Evolutionary conservation across 2,797 vertebrate species (phyloP).

Genomic region (Erpetoichthys calabaricus): DNA sequence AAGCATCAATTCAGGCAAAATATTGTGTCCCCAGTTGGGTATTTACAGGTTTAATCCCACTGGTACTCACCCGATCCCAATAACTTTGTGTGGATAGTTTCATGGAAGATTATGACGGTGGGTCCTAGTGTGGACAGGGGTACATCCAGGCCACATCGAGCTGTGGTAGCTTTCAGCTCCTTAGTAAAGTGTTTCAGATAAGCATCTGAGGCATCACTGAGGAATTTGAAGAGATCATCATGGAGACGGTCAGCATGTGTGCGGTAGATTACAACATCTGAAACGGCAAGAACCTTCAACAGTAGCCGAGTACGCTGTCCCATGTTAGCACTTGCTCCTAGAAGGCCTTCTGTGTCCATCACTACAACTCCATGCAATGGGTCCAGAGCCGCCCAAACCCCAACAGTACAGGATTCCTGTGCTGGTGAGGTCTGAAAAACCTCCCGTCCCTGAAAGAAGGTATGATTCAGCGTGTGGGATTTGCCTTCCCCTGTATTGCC

Average conservation of each 20-base stretch:
- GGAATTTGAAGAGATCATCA: conserved; percentile 96
- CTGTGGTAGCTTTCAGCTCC: conserved; percentile 91
- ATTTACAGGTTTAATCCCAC: too few relatives aligned
- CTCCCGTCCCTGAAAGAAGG: conserved; percentile 92
- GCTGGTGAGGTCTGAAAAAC: conserved; percentile 92
- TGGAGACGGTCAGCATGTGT: conserved; percentile 93
- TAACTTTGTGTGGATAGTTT: conserved; percentile 92
- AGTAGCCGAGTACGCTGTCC: conserved; percentile 90
- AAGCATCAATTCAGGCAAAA: too few relatives aligned
- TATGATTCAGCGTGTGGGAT: conserved; percentile 94
- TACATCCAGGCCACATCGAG: conserved; percentile 88
- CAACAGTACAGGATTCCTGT: conserved; percentile 93
- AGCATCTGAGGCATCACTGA: conserved; percentile 93
- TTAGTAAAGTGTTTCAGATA: conserved; percentile 93
- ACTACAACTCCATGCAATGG: conserved; percentile 79
- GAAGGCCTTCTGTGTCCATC: conserved; percentile 91
- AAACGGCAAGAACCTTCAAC: conserved; percentile 88
- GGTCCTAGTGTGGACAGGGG: conserved; percentile 90
- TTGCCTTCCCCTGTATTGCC: conserved; percentile 97
- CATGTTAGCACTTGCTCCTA: conserved; percentile 83
- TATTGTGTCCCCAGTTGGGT: too few relatives aligned
- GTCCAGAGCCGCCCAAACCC: conserved; percentile 93
- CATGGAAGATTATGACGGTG: conserved; percentile 92
- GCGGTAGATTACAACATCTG: conserved; percentile 93
- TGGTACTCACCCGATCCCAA: conserved; percentile 76